A percentile compares a stretch with the other conserved stretches of the same genome.
These are phyloP conservation scores for Emydura subglobosa DNA, from an alignment of 2,113 vertebrate genomes.

Conservation along the genomic window DNA sequence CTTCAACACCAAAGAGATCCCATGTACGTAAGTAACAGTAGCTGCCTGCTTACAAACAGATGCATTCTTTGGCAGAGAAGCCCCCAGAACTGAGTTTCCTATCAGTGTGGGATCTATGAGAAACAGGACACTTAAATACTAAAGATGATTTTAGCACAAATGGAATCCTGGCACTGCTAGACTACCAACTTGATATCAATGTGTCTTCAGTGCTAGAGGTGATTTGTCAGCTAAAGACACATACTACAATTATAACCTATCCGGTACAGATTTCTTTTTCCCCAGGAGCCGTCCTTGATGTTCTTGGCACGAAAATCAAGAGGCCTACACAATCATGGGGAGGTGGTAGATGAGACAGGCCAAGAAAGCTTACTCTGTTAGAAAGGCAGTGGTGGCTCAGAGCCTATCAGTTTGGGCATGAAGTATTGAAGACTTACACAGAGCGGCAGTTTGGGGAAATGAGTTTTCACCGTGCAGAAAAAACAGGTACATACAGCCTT, in stretches of 20 bases:
- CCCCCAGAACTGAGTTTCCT: not conserved
- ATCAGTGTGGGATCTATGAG: no score
- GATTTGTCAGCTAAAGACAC: constrained; percentile 15
- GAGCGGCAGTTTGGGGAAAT: not conserved
- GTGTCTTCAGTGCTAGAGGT: constrained; percentile 37
- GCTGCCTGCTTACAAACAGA: not conserved
- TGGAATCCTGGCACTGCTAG: not conserved
- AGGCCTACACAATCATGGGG: not conserved
- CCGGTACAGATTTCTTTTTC: constrained; percentile 16
- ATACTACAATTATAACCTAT: no score
- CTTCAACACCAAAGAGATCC: not conserved
- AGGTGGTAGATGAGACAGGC: not conserved
- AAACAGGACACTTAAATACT: constrained; percentile 22
- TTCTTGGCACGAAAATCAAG: constrained; percentile 16
- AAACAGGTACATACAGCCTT: not conserved
- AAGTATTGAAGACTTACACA: not conserved
- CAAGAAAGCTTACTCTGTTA: not conserved
- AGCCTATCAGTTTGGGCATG: not conserved
- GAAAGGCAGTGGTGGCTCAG: not conserved
- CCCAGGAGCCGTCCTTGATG: constrained; percentile 29
- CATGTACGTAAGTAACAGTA: not conserved
- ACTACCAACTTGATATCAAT: not conserved
- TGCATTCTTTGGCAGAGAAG: not conserved
- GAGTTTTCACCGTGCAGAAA: not conserved
- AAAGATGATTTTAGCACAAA: constrained; percentile 33